phyloP scores from a whole-genome alignment of 2,888 invertebrate species.

The Priocnemis perturbator region DNA sequence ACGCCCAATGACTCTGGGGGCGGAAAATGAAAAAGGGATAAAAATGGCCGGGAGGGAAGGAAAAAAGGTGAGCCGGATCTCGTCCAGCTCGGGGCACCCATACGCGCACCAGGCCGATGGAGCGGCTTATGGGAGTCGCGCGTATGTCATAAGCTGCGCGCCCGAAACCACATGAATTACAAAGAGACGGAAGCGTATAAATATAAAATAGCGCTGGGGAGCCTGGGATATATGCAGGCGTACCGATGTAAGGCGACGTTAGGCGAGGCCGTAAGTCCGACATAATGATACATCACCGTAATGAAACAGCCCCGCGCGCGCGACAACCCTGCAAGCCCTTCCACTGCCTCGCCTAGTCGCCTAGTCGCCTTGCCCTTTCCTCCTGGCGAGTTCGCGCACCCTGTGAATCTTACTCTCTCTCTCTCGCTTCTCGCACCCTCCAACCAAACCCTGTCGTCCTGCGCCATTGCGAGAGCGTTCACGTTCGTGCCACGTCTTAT shows the following conservation, averaged over 20 bases:
- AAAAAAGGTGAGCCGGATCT: neutral
- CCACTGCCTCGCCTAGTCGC: constrained; percentile 7
- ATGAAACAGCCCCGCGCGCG: constrained; percentile 60
- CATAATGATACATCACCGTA: constrained; percentile 68
- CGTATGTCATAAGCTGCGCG: constrained; percentile 39
- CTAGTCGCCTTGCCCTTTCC: neutral
- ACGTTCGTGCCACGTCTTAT: constrained; percentile 55
- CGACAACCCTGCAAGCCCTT: constrained; percentile 32
- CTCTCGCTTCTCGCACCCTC: too few relatives aligned
- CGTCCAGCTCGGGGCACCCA: neutral
- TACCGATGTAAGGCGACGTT: constrained; percentile 28
- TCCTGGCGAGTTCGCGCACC: too few relatives aligned
- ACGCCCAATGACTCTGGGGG: too few relatives aligned
- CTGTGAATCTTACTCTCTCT: too few relatives aligned
- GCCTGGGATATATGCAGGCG: constrained; percentile 18
- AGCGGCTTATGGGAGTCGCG: neutral
- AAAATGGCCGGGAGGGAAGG: neutral
- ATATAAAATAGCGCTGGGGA: constrained; percentile 58
- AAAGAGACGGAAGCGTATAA: constrained; percentile 50
- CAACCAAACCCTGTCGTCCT: constrained; percentile 9
- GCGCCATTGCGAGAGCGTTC: constrained; percentile 41
- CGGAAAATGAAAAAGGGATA: constrained; percentile 1
- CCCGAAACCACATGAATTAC: constrained; percentile 61
- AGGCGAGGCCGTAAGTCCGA: constrained; percentile 47
- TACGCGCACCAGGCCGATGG: too few relatives aligned